A percentile compares a stretch with the other conserved stretches of the same genome.
These are phyloP conservation scores for Manduca sexta DNA, from an alignment of 1,140 invertebrate genomes.

Conservation along the genomic window DNA sequence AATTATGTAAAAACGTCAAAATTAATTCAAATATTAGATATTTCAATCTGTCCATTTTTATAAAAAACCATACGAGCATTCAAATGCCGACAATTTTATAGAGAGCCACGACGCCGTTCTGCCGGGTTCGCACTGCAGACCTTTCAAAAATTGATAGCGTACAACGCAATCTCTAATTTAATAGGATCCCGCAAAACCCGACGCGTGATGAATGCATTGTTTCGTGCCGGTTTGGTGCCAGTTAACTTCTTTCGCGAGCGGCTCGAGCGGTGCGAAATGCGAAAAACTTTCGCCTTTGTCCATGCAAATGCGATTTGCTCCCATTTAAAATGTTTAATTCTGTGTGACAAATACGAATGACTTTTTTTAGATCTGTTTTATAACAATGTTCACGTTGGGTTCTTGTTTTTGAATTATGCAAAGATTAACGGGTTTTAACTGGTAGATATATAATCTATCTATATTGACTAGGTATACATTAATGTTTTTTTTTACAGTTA, in stretches of 20 bases:
- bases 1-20: too few species aligned
- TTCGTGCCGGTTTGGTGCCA: constrained; percentile 5
- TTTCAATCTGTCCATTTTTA: too few species aligned
- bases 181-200: constrained; percentile 13
- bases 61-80: too few species aligned
- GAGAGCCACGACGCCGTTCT: background rate
- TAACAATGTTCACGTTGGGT: too few species aligned
- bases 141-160: background rate
- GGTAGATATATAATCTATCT: too few species aligned
- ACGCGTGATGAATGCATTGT: constrained; percentile 18
- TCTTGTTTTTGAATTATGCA: too few species aligned
- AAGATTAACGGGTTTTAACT: too few species aligned
- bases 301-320: constrained; percentile 12
- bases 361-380: too few species aligned
- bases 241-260: constrained; percentile 6
- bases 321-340: background rate
- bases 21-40: too few species aligned
- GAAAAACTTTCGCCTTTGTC: constrained; percentile 13
- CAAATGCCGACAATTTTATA: background rate
- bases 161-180: constrained; percentile 11
- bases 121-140: background rate
- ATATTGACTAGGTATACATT: too few species aligned
- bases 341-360: constrained; percentile 1
- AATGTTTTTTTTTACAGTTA: too few species aligned
- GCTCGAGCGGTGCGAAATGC: constrained; percentile 5